Evolutionary conservation across 2,113 vertebrate species (phyloP).

Genomic region (Syrrhaptes paradoxus): DNA sequence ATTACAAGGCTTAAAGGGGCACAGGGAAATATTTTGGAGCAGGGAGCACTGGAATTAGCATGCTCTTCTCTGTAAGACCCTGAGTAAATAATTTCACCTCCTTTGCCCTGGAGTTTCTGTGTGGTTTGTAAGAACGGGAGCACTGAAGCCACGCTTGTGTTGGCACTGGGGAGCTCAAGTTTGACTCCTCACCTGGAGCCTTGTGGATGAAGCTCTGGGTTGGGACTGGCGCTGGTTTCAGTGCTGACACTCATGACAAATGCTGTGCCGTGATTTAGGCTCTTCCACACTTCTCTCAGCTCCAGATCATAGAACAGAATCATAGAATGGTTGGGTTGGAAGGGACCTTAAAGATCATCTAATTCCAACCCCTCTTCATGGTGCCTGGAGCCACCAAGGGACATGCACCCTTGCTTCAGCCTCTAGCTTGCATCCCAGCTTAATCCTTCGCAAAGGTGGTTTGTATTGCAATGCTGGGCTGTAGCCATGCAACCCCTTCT

Average conservation of each 20-base stretch:
- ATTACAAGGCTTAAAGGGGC: background rate
- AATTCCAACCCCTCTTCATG: background rate
- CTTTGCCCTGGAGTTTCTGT: background rate
- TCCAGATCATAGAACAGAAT: background rate
- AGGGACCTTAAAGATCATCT: too few relatives aligned
- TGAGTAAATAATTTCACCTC: background rate
- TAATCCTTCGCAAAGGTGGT: background rate
- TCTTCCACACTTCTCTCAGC: background rate
- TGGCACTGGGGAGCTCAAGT: background rate
- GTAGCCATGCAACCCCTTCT: background rate
- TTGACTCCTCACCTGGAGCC: background rate
- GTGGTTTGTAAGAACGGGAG: background rate
- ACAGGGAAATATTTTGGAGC: background rate
- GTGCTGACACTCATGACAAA: background rate
- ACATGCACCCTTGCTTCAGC: background rate
- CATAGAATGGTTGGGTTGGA: too few relatives aligned
- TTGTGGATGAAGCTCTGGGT: background rate
- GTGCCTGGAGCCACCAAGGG: background rate
- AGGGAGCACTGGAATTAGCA: background rate
- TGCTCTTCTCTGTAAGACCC: background rate
- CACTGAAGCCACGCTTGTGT: rapidly evolving
- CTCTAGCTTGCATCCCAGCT: background rate
- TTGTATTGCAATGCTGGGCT: background rate
- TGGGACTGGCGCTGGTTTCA: background rate
- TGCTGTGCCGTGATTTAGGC: background rate